Base-by-base conservation (phyloP, 2,888 invertebrate species). In the Ochropleura leucogaster region DNA sequence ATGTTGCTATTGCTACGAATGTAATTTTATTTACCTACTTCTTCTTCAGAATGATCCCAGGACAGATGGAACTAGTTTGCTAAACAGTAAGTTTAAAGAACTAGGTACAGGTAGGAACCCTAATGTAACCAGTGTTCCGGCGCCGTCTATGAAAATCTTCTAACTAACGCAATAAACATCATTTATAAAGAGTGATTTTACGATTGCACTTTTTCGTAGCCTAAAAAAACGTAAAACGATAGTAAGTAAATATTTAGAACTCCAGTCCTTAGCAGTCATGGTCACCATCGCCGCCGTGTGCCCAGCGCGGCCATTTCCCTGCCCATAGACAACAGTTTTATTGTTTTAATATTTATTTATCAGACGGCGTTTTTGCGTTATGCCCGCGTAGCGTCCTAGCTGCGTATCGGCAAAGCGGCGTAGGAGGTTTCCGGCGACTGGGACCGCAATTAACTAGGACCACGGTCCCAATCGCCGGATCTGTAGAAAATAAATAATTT, bases 271-370 rank as follows among this genome's bases (percentile, higher is more conserved):
- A 2, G 6, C 9, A 7, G 18, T 47, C 47, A 72, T 94, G 90
- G 95, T 89, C 90, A 89, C 93, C 91, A 82, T 90, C 87, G 77
- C 87, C 85, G 87, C 91, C 93, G 91, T 93, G 92, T 91, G 93
- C 92, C 92, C 94, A 91, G 91, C 94, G 94, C 93, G 93, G 93
- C 95, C 94, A 95, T 96, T 95, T 93, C 92, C 94, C 95, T 93
- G 90, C 90, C 94, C 94, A 95, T 95, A 95, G 95, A 96, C 96
- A 96, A 95, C 93, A 94, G 93, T 96, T 96, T 96, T 96, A 96
- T 96, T 96, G 95, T 95, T 96, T 96, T 96, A 94, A 95, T 95
- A 95, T 96, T 94, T 96, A 96, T 96, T 95, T 96, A 95, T 96
- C 95, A 91, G 92, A 86, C 92, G 92, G 89, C 93, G 93, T 94